Conservation (phyloP, 2,113 vertebrate genomes). For the Callithrix jacchus region DNA sequence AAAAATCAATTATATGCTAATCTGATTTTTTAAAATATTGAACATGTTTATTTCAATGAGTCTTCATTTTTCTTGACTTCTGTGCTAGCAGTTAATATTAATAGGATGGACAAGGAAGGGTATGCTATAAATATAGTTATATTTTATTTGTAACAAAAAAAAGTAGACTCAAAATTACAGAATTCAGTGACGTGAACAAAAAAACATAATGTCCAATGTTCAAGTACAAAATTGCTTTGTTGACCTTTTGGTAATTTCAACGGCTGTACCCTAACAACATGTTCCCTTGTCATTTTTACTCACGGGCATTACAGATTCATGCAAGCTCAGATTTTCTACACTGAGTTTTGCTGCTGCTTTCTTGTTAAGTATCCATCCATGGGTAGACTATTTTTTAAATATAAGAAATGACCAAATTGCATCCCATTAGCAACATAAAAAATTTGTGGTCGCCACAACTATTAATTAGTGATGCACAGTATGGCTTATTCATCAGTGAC, state of each 20-base stretch:
- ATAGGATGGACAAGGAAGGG: neutral
- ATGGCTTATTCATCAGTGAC: neutral
- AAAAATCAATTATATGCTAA: neutral
- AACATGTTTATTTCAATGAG: neutral
- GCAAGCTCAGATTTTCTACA: neutral
- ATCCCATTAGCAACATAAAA: neutral
- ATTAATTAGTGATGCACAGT: neutral
- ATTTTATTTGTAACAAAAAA: neutral
- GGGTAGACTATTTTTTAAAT: neutral
- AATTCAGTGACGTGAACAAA: neutral
- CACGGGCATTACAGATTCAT: neutral
- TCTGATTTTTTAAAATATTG: neutral
- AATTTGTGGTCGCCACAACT: neutral
- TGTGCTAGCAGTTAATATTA: neutral
- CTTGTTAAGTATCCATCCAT: neutral
- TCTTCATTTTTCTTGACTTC: slow-evolving; percentile 24
- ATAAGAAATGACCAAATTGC: neutral
- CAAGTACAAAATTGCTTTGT: neutral
- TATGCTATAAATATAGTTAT: neutral
- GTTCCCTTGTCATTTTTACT: neutral
- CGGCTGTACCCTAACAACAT: neutral
- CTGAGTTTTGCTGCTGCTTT: neutral
- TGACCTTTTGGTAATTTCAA: neutral
- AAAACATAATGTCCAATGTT: neutral
- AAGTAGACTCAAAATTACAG: neutral